These are phyloP conservation scores for Drosophila melanosoma DNA, from an alignment of 2,888 invertebrate genomes.

Conservation along the genomic window DNA sequence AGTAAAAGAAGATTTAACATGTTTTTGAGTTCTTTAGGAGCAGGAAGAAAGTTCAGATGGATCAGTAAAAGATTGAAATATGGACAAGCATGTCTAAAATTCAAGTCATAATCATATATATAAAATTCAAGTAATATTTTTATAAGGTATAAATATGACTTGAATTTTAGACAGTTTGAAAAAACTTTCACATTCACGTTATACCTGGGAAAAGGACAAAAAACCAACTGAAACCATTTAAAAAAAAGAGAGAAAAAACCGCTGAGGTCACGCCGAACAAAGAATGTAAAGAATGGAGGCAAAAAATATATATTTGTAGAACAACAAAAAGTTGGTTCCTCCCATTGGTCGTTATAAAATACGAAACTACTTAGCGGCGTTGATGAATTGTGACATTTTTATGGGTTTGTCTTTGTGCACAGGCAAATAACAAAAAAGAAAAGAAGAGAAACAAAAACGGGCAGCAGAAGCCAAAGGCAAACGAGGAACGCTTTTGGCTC, in stretches of 20 bases:
- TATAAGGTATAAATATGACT: too few species aligned
- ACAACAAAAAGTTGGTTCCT: constrained; percentile 25
- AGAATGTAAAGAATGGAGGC: constrained; percentile 8
- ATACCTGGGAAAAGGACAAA: background rate
- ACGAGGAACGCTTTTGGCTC: constrained; percentile 52
- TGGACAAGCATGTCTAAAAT: background rate
- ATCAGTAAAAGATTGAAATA: constrained; percentile 4
- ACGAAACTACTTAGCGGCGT: constrained; percentile 73
- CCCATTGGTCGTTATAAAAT: constrained; percentile 59
- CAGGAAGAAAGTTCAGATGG: constrained; percentile 13
- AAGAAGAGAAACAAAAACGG: background rate
- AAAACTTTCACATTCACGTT: background rate
- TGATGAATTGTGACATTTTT: constrained; percentile 82
- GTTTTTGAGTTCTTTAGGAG: constrained; percentile 13
- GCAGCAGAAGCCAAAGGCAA: constrained; percentile 10
- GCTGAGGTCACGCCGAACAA: constrained; percentile 58
- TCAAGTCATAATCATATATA: too few species aligned
- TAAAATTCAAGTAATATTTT: too few species aligned
- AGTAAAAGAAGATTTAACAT: constrained; percentile 3
- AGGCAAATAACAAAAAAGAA: background rate
- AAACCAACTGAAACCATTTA: constrained; percentile 17
- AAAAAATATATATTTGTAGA: constrained; percentile 18
- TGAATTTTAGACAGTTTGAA: too few species aligned
- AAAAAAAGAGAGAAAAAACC: background rate
- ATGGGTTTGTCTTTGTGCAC: constrained; percentile 73